phyloP scores from a whole-genome alignment of 2,888 invertebrate genomes.

The Harmothoe impar region DNA sequence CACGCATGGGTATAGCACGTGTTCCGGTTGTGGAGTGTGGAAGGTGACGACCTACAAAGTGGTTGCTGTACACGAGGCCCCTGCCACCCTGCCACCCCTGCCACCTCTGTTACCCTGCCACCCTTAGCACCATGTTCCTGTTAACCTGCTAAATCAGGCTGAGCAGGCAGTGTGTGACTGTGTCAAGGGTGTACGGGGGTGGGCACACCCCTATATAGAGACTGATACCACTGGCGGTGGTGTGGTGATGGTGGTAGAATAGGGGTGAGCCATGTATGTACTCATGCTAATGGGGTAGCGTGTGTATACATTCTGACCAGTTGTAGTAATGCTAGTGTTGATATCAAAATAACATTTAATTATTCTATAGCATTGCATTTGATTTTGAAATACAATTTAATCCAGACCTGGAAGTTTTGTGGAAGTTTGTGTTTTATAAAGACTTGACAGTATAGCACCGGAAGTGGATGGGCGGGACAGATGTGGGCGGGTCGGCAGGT shows the following conservation, averaged over 20 bases:
- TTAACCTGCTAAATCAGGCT: neutral
- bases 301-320: too few relatives aligned
- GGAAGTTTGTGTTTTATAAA: neutral
- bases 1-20: neutral
- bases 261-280: too few relatives aligned
- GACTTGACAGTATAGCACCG: neutral
- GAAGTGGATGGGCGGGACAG: neutral
- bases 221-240: neutral
- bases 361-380: too few relatives aligned
- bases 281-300: too few relatives aligned
- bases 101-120: too few relatives aligned
- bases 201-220: too few relatives aligned
- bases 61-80: neutral
- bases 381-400: too few relatives aligned
- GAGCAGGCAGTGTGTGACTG: neutral
- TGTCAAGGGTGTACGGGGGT: neutral
- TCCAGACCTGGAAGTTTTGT: neutral
- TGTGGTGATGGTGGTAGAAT: too few relatives aligned
- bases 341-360: too few relatives aligned
- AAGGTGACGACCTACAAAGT: slow-evolving; percentile 29
- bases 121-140: too few relatives aligned
- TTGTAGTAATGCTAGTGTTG: too few relatives aligned
- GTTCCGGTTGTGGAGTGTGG: neutral
- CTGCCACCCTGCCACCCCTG: too few relatives aligned
- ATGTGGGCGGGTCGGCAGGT: neutral